phyloP scores from a whole-genome alignment of 1,140 invertebrate genomes.

The Drosophila cardini region DNA sequence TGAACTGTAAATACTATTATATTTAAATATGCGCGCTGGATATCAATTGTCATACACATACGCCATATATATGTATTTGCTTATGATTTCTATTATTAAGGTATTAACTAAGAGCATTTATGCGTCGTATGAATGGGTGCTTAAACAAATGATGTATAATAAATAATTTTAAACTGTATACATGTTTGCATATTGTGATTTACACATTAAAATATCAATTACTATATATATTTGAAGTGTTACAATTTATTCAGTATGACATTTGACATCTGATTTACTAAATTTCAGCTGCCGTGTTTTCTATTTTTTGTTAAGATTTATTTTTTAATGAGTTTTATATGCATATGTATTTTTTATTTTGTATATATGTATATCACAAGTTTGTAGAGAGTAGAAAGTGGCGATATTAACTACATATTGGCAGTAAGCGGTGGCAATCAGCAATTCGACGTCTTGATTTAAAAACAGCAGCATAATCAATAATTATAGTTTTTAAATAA shows the following conservation, averaged over 20 bases:
- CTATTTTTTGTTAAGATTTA: constrained; percentile 1
- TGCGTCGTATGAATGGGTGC: not conserved
- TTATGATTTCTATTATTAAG: not conserved
- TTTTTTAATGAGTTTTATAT: constrained; percentile 3
- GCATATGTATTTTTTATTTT: constrained; percentile 37
- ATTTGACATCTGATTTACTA: constrained; percentile 4
- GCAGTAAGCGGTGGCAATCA: constrained; percentile 47
- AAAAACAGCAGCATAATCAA: constrained; percentile 1
- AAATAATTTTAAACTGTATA: constrained; percentile 20
- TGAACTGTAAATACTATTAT: not conserved
- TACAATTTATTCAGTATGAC: not conserved
- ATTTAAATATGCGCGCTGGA: constrained; percentile 9
- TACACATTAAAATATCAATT: constrained; percentile 1
- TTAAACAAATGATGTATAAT: constrained; percentile 21
- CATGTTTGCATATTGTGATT: not conserved
- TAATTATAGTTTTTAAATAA: not conserved
- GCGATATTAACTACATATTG: constrained; percentile 65
- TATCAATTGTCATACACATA: constrained; percentile 4
- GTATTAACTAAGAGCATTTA: constrained; percentile 11
- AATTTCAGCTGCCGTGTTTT: constrained; percentile 3
- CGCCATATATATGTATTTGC: not conserved
- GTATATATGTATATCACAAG: constrained; percentile 74
- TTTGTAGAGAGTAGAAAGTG: constrained; percentile 77
- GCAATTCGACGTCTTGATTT: constrained; percentile 16
- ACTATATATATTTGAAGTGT: constrained; percentile 3